Percentiles rank a stretch among this genome's conserved stretches.
Evolutionary conservation across 2,888 invertebrate species (phyloP).

Genomic region (Pycnomerus fuliginosus): DNA sequence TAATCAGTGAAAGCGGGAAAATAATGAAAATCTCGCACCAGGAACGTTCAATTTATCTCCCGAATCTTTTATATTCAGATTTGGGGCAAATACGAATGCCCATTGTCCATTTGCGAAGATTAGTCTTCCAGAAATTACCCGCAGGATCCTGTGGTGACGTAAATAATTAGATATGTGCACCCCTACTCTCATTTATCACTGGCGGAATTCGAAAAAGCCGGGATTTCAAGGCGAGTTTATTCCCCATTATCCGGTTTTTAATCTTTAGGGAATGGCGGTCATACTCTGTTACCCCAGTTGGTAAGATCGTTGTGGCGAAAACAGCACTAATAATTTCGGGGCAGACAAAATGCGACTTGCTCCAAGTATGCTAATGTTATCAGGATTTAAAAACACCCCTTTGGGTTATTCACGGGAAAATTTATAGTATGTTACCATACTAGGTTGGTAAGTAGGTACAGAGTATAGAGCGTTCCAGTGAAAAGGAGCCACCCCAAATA

Average conservation of each 20-base stretch:
- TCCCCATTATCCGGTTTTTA: constrained; percentile 9
- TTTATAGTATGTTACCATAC: too few relatives aligned
- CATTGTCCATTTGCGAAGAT: constrained; percentile 14
- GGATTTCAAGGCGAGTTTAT: constrained; percentile 7
- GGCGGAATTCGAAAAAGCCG: constrained; percentile 9
- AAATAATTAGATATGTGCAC: constrained; percentile 5
- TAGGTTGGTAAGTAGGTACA: too few relatives aligned
- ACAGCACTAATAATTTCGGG: constrained; percentile 9
- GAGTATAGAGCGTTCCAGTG: too few relatives aligned
- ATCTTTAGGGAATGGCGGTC: constrained; percentile 8
- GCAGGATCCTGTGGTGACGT: constrained; percentile 8
- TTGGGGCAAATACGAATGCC: constrained; percentile 6
- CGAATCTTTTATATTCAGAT: constrained; percentile 8
- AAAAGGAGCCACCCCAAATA: too few relatives aligned
- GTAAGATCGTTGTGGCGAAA: constrained; percentile 4
- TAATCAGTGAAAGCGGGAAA: too few relatives aligned
- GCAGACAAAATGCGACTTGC: constrained; percentile 6
- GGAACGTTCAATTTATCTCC: constrained; percentile 14
- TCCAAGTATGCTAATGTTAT: constrained; percentile 13
- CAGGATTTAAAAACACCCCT: constrained; percentile 6
- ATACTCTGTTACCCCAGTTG: constrained; percentile 15
- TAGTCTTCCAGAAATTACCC: constrained; percentile 10
- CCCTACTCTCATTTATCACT: constrained; percentile 7
- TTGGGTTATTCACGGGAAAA: constrained; percentile 3
- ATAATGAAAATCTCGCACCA: too few relatives aligned